Percentiles rank a stretch among this genome's conserved stretches.
Evolutionary conservation across 2,113 vertebrate species (phyloP).

Genomic region (Ctenodactylus gundi): DNA sequence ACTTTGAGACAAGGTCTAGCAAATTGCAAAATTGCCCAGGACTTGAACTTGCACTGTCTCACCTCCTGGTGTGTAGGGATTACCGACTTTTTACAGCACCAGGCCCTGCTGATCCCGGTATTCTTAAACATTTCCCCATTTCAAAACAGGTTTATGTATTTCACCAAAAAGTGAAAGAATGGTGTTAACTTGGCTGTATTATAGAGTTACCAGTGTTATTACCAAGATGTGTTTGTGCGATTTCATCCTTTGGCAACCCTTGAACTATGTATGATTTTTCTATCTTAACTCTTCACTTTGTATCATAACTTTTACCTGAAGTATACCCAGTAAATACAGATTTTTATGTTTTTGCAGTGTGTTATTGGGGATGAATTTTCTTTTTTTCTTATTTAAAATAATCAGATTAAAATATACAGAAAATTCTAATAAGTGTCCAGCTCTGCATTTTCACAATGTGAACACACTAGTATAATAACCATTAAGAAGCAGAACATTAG

Average conservation of each 20-base stretch:
- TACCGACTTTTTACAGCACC: too few relatives aligned
- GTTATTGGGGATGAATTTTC: constrained; percentile 6
- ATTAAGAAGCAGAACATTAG: neutral
- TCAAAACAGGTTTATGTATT: neutral
- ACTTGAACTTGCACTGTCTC: too few relatives aligned
- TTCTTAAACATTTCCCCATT: neutral
- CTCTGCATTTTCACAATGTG: constrained; percentile 38
- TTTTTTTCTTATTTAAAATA: neutral
- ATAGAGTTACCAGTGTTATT: neutral
- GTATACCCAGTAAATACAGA: neutral
- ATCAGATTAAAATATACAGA: neutral
- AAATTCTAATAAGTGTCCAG: neutral
- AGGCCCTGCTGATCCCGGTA: neutral
- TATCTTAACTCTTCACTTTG: neutral
- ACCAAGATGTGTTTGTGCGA: neutral
- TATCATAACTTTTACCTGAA: neutral
- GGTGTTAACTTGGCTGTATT: neutral
- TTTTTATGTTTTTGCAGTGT: constrained; percentile 36
- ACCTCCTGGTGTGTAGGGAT: too few relatives aligned
- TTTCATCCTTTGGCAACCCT: neutral
- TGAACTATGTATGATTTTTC: neutral
- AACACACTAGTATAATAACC: neutral
- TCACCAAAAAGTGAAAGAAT: constrained; percentile 2
- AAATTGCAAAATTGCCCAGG: too few relatives aligned
- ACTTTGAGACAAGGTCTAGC: too few relatives aligned